Percentiles rank a stretch among this genome's conserved stretches.
phyloP scores from a whole-genome alignment of 2,888 invertebrate species.

The Cylindroiulus punctatus region DNA sequence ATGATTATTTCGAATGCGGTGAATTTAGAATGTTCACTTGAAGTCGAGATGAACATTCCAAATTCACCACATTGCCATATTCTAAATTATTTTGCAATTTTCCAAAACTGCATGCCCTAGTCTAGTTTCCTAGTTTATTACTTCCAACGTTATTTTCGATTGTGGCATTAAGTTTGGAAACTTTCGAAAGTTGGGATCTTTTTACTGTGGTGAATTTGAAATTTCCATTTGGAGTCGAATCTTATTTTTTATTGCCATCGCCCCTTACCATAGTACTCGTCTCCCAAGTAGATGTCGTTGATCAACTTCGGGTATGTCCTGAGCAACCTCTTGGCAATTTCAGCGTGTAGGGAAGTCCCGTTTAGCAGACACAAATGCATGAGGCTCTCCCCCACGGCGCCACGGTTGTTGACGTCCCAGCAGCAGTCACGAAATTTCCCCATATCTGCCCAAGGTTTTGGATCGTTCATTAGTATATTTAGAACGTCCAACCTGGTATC shows the following conservation, averaged over 20 bases:
- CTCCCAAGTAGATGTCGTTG: slow-evolving; percentile 94
- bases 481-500: too few relatives aligned
- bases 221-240: background rate
- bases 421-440: slow-evolving; percentile 84
- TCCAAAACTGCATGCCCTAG: too few relatives aligned
- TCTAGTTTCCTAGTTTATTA: too few relatives aligned
- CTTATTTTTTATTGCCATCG: background rate
- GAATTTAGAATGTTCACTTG: too few relatives aligned
- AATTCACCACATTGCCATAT: too few relatives aligned
- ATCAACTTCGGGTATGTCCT: slow-evolving; percentile 94
- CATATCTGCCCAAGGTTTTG: slow-evolving; percentile 60
- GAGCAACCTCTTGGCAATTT: slow-evolving; percentile 89
- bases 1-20: too few relatives aligned
- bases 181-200: too few relatives aligned
- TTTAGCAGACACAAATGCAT: slow-evolving; percentile 92
- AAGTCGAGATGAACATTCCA: too few relatives aligned
- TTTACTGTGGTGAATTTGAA: background rate
- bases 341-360: slow-evolving; percentile 89
- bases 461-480: background rate
- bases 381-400: slow-evolving; percentile 95
- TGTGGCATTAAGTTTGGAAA: background rate
- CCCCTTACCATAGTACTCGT: slow-evolving; percentile 92
- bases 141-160: too few relatives aligned
- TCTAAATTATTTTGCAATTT: background rate
- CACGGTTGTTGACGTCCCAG: slow-evolving; percentile 91